Conservation (phyloP, 2,797 vertebrate species). For the Aphelocoma californica region DNA sequence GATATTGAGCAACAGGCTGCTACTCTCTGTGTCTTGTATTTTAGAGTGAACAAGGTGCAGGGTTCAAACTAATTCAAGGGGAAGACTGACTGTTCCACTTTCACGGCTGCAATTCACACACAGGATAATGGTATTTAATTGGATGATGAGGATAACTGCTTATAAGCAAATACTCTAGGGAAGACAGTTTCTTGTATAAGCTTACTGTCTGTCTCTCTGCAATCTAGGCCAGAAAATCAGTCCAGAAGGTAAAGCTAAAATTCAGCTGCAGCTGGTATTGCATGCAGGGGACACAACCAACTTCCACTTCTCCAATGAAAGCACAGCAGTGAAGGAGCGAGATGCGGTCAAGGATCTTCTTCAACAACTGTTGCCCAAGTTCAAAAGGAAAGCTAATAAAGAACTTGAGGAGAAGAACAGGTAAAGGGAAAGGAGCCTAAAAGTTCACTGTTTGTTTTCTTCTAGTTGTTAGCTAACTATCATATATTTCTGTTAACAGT, state of each 20-base stretch:
- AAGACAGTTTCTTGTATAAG: constrained; percentile 26
- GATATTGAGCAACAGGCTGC: background rate
- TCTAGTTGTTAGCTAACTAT: background rate
- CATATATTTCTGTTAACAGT: background rate
- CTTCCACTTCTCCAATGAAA: constrained; percentile 96
- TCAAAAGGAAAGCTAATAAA: constrained; percentile 99
- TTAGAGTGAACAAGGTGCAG: background rate
- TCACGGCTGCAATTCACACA: background rate
- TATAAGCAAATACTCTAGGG: constrained; percentile 7
- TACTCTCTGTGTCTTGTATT: background rate
- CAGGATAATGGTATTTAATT: background rate
- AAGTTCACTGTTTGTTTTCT: background rate
- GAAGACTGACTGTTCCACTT: background rate
- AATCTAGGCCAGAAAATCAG: constrained; percentile 97
- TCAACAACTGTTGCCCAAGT: constrained; percentile 95
- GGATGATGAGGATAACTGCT: background rate
- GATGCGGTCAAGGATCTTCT: constrained; percentile 95
- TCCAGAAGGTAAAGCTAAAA: constrained; percentile 97
- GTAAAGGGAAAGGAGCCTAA: constrained; percentile 65
- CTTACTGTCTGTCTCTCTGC: constrained; percentile 32
- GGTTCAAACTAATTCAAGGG: background rate
- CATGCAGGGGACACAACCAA: constrained; percentile 95
- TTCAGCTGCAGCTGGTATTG: constrained; percentile 96
- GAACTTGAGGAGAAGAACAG: constrained; percentile 99
- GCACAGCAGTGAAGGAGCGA: constrained; percentile 90